Conservation (phyloP, 2,888 invertebrate species). For the Shargacucullia verbasci region DNA sequence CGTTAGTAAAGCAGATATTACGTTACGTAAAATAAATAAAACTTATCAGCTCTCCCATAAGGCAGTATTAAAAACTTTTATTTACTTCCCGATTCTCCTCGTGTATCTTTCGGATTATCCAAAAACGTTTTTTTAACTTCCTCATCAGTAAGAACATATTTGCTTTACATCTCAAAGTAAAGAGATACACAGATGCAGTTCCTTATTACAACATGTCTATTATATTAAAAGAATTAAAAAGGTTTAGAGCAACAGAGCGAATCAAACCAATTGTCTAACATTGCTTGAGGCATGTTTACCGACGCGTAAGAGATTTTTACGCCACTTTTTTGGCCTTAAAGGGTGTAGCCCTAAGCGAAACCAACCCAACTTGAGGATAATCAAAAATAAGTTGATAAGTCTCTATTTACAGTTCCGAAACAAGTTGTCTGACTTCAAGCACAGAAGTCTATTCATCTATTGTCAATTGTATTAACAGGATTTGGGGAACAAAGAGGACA, state of each 20-base stretch:
- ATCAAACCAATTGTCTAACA: conserved; percentile 50
- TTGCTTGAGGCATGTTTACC: conserved; percentile 56
- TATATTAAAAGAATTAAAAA: conserved; percentile 31
- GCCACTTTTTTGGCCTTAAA: conserved; percentile 25
- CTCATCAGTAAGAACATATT: not conserved
- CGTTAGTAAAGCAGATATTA: no score
- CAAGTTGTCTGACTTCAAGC: conserved; percentile 16
- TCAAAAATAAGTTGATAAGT: conserved; percentile 20
- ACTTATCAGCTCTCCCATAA: no score
- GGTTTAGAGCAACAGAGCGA: conserved; percentile 47
- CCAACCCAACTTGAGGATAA: conserved; percentile 11
- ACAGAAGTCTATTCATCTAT: conserved; percentile 31
- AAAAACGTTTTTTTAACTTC: not conserved
- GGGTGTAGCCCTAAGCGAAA: conserved; percentile 35
- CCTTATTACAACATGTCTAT: conserved; percentile 30
- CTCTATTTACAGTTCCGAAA: conserved; percentile 20
- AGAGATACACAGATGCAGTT: conserved; percentile 30
- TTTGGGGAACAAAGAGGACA: conserved; percentile 34
- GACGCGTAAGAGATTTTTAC: conserved; percentile 67
- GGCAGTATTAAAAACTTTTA: no score
- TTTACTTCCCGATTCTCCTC: no score
- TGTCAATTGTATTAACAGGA: conserved; percentile 36
- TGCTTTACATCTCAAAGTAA: conserved; percentile 10
- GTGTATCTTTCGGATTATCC: no score
- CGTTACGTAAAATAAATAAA: no score